Evolutionary conservation across 2,888 invertebrate genomes (phyloP).

Genomic region (Diabrotica balteata): DNA sequence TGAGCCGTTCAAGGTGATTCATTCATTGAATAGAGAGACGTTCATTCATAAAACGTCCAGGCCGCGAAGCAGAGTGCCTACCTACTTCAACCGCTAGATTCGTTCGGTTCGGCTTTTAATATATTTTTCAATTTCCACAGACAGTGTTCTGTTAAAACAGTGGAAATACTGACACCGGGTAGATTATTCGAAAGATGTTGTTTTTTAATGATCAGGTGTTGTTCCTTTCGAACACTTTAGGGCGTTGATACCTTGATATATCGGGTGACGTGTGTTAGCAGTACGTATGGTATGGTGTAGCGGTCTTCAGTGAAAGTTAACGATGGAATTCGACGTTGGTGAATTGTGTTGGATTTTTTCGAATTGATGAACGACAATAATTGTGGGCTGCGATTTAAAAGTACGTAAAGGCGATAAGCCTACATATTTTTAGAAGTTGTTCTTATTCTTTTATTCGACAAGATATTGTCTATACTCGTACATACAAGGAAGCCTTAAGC

Average conservation of each 20-base stretch:
- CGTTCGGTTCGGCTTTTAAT: constrained; percentile 18
- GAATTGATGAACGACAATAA: constrained; percentile 7
- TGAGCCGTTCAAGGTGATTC: constrained; percentile 34
- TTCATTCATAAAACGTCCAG: constrained; percentile 26
- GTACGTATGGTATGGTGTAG: not conserved
- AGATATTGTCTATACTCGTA: too few relatives aligned
- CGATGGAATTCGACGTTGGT: constrained; percentile 3
- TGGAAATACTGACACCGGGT: not conserved
- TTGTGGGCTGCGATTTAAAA: constrained; percentile 3
- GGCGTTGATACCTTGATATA: not conserved
- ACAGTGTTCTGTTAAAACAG: not conserved
- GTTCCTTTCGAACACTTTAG: constrained; percentile 3
- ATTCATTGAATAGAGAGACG: constrained; percentile 28
- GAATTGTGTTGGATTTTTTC: constrained; percentile 8
- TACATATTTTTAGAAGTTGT: too few relatives aligned
- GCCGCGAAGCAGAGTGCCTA: constrained; percentile 8
- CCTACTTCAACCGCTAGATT: constrained; percentile 9
- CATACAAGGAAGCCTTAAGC: too few relatives aligned
- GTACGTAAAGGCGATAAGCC: constrained; percentile 5
- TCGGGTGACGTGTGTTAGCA: constrained; percentile 6
- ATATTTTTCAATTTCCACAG: not conserved
- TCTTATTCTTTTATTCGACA: too few relatives aligned
- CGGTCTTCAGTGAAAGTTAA: constrained; percentile 9
- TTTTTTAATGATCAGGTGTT: not conserved
- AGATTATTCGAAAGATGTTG: constrained; percentile 1